phyloP scores from a whole-genome alignment of 2,113 vertebrate genomes.

The Cebidichthys violaceus region DNA sequence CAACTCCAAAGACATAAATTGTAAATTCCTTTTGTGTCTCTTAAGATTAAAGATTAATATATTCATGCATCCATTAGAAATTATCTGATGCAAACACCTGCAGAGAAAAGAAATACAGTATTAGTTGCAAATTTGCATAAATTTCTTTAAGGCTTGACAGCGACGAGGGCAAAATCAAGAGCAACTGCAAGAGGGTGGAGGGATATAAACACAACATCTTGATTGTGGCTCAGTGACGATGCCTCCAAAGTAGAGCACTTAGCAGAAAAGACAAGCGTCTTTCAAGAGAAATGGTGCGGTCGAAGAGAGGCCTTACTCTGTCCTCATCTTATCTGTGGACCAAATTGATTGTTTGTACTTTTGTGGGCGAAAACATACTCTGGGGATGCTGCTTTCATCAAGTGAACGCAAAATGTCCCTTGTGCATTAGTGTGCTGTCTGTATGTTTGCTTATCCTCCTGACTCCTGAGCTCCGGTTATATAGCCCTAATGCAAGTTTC shows the following conservation, averaged over 20 bases:
- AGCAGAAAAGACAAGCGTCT: slow-evolving; percentile 55
- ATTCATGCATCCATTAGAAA: slow-evolving; percentile 77
- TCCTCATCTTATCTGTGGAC: slow-evolving; percentile 70
- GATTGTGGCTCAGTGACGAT: slow-evolving; percentile 54
- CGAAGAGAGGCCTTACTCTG: slow-evolving; percentile 58
- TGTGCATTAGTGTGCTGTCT: slow-evolving; percentile 64
- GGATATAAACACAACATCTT: slow-evolving; percentile 53
- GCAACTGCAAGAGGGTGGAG: slow-evolving; percentile 56
- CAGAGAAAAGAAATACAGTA: slow-evolving; percentile 70
- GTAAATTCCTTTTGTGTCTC: slow-evolving; percentile 20
- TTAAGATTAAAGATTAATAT: slow-evolving; percentile 64
- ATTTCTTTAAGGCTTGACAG: slow-evolving; percentile 66
- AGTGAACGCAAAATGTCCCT: slow-evolving; percentile 62
- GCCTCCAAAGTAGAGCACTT: slow-evolving; percentile 60
- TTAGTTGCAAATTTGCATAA: slow-evolving; percentile 67
- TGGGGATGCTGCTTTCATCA: slow-evolving; percentile 71
- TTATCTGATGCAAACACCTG: slow-evolving; percentile 76
- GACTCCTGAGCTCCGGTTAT: slow-evolving; percentile 68
- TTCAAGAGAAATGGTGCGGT: slow-evolving; percentile 60
- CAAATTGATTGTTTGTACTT: slow-evolving; percentile 80
- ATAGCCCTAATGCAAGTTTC: slow-evolving; percentile 67
- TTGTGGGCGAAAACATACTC: slow-evolving; percentile 71
- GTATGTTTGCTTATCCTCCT: slow-evolving; percentile 69
- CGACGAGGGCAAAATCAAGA: slow-evolving; percentile 63
- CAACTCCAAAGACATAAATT: slow-evolving; percentile 27